These are phyloP conservation scores for Typhlomys cinereus DNA, from an alignment of 2,113 vertebrate genomes.

Conservation along the genomic window DNA sequence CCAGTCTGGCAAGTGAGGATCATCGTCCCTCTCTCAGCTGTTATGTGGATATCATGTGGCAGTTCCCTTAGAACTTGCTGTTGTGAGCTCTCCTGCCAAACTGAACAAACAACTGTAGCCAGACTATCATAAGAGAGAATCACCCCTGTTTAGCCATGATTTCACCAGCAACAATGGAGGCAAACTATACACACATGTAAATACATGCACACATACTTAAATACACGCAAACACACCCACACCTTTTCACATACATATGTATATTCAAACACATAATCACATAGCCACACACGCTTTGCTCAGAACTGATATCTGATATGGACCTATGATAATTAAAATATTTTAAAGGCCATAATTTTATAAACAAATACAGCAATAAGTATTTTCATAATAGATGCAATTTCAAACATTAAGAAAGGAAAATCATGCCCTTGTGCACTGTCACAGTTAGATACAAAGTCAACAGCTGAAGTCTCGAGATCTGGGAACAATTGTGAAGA, in stretches of 20 bases:
- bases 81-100: too few species aligned
- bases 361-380: constrained; percentile 2
- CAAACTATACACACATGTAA: not conserved
- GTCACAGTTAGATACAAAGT: too few species aligned
- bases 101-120: too few species aligned
- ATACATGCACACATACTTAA: not conserved
- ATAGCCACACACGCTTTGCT: constrained; percentile 15
- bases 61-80: too few species aligned
- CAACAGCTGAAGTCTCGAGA: too few species aligned
- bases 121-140: too few species aligned
- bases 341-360: constrained; percentile 28
- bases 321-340: constrained; percentile 36
- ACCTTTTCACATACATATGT: not conserved
- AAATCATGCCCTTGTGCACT: constrained; percentile 12
- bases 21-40: too few species aligned
- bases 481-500: too few species aligned
- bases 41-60: too few species aligned
- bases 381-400: constrained; percentile 10
- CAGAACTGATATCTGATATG: constrained; percentile 16
- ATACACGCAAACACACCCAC: not conserved
- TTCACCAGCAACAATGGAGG: too few species aligned
- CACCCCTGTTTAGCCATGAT: too few species aligned
- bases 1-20: too few species aligned
- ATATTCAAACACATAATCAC: not conserved
- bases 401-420: not conserved